Conservation (phyloP, 2,888 invertebrate species). For the Nineta flava region DNA sequence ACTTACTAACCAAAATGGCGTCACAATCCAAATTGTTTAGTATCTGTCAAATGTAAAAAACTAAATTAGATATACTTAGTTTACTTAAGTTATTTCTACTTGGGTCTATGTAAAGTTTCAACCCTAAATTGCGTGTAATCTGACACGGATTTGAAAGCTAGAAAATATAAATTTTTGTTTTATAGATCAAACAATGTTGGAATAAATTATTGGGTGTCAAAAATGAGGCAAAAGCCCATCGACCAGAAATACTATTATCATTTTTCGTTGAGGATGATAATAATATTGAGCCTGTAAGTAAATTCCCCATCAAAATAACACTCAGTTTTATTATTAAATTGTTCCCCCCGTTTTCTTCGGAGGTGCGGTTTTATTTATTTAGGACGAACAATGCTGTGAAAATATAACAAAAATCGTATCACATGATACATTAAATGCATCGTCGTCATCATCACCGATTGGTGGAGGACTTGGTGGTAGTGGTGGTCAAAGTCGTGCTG, state of each 20-base stretch:
- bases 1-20: too few relatives aligned
- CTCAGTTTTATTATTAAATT: too few relatives aligned
- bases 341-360: not conserved
- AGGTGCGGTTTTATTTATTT: not conserved
- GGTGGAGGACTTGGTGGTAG: too few relatives aligned
- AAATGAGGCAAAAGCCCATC: slow-evolving; percentile 21
- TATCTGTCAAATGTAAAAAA: too few relatives aligned
- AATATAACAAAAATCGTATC: slow-evolving; percentile 3
- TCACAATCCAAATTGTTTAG: too few relatives aligned
- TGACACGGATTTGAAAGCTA: too few relatives aligned
- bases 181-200: slow-evolving; percentile 19
- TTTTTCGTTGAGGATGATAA: slow-evolving; percentile 22
- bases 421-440: not conserved
- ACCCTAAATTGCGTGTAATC: too few relatives aligned
- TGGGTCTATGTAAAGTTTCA: too few relatives aligned
- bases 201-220: slow-evolving; percentile 24
- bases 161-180: not conserved
- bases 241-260: slow-evolving; percentile 24
- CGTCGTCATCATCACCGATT: not conserved
- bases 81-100: too few relatives aligned
- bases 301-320: not conserved
- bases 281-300: not conserved
- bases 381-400: not conserved
- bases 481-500: not conserved
- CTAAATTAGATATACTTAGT: too few relatives aligned